These are phyloP conservation scores for Tupaia chinensis DNA, from an alignment of 2,113 vertebrate genomes.

Conservation along the genomic window DNA sequence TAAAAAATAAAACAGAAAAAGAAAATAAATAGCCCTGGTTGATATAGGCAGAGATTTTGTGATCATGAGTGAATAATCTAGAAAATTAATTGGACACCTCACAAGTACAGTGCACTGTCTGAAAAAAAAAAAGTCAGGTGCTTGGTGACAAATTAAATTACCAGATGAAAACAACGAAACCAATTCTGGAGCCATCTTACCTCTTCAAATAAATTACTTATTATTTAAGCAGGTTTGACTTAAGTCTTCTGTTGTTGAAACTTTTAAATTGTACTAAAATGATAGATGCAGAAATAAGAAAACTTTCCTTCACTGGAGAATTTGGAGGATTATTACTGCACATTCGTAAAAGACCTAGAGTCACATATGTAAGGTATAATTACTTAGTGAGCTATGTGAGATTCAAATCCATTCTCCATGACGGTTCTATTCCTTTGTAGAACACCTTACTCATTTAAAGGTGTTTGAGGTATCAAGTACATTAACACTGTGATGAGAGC, in stretches of 20 bases:
- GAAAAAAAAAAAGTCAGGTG: neutral
- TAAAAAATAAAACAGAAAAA: too few relatives aligned
- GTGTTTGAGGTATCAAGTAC: neutral
- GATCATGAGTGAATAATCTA: too few relatives aligned
- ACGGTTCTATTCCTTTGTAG: neutral
- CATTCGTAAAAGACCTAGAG: neutral
- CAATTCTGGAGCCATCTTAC: neutral
- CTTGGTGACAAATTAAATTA: neutral
- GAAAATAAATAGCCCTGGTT: too few relatives aligned
- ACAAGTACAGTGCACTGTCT: neutral
- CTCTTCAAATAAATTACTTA: neutral
- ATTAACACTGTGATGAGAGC: neutral
- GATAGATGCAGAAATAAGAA: neutral
- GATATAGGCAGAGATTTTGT: too few relatives aligned
- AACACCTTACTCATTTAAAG: neutral
- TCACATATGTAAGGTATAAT: neutral
- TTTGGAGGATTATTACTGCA: neutral
- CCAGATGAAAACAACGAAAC: neutral
- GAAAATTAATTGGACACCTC: neutral
- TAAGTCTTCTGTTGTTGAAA: neutral
- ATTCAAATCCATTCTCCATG: neutral
- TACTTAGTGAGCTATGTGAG: neutral
- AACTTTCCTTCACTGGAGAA: neutral
- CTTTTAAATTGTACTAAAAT: neutral
- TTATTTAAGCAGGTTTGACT: neutral